Percentiles rank a stretch among this genome's conserved stretches.
Conservation (phyloP, 2,888 invertebrate genomes). For the Drosophila tanythrix region DNA sequence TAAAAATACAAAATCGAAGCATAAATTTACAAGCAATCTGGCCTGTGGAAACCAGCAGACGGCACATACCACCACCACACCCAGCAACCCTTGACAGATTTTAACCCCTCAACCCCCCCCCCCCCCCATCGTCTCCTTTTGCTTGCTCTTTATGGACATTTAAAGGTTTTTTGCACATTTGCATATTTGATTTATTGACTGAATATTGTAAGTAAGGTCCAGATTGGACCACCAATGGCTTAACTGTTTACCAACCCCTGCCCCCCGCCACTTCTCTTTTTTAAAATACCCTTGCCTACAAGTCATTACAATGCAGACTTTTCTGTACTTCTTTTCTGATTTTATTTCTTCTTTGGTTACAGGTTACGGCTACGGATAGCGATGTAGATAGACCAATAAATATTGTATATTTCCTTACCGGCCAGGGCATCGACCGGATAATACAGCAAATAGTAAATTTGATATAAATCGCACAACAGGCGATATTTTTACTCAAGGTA, state of each 20-base stretch:
- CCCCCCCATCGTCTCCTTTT: conserved; percentile 1
- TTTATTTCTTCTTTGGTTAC: conserved; percentile 50
- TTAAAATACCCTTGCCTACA: not conserved
- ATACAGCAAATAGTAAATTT: conserved; percentile 97
- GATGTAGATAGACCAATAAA: conserved; percentile 97
- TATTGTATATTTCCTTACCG: conserved; percentile 97
- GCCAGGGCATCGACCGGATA: conserved; percentile 98
- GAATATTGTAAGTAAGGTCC: conserved; percentile 71
- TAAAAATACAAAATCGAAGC: conserved; percentile 69
- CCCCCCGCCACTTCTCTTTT: not conserved
- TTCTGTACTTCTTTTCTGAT: not conserved
- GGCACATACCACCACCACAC: not conserved
- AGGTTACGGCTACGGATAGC: conserved; percentile 99
- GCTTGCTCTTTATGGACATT: conserved; percentile 75
- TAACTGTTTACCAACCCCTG: conserved; percentile 23
- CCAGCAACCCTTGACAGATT: not conserved
- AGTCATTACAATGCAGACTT: conserved; percentile 52
- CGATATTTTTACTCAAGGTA: conserved; percentile 96
- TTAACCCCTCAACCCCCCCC: not conserved
- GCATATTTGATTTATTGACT: conserved; percentile 78
- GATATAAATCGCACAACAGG: conserved; percentile 98
- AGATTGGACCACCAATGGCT: conserved; percentile 45
- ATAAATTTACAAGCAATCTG: conserved; percentile 78
- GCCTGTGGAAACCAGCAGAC: conserved; percentile 32
- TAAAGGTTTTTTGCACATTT: conserved; percentile 76